phyloP scores from a whole-genome alignment of 2,113 vertebrate genomes.

The Rhagologus leucostigma region DNA sequence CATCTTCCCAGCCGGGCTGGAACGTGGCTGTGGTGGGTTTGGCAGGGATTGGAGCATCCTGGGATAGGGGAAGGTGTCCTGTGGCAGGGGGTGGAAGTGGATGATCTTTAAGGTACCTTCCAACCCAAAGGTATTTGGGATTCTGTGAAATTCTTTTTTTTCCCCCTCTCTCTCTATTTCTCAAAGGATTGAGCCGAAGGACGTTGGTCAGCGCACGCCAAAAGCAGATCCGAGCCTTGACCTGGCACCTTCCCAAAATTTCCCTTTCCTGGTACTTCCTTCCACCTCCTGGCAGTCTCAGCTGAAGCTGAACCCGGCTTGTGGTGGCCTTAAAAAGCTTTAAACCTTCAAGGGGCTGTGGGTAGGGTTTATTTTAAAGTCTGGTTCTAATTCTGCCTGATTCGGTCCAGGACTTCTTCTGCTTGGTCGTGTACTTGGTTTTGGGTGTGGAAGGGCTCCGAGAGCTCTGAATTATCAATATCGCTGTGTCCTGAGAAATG shows the following conservation, averaged over 20 bases:
- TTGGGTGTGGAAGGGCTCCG: rapidly evolving
- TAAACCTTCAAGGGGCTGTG: neutral
- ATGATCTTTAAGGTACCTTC: neutral
- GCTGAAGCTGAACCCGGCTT: neutral
- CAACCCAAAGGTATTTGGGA: rapidly evolving
- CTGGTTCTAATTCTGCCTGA: neutral
- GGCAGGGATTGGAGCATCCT: neutral
- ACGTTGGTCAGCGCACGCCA: rapidly evolving
- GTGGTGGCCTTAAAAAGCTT: rapidly evolving
- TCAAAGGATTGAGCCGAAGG: neutral
- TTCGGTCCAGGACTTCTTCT: neutral
- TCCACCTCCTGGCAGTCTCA: neutral
- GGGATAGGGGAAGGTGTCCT: neutral
- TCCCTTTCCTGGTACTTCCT: neutral
- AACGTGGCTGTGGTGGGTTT: rapidly evolving
- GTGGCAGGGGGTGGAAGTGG: neutral
- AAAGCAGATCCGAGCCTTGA: neutral
- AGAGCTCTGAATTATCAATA: rapidly evolving
- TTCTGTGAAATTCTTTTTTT: neutral
- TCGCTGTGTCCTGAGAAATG: rapidly evolving
- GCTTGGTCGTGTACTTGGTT: rapidly evolving
- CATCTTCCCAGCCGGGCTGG: rapidly evolving
- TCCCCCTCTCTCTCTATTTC: rapidly evolving
- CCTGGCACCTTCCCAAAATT: rapidly evolving
- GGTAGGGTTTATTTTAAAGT: neutral